Base-by-base conservation (phyloP, 2,888 invertebrate genomes). In the Podabrus alpinus region DNA sequence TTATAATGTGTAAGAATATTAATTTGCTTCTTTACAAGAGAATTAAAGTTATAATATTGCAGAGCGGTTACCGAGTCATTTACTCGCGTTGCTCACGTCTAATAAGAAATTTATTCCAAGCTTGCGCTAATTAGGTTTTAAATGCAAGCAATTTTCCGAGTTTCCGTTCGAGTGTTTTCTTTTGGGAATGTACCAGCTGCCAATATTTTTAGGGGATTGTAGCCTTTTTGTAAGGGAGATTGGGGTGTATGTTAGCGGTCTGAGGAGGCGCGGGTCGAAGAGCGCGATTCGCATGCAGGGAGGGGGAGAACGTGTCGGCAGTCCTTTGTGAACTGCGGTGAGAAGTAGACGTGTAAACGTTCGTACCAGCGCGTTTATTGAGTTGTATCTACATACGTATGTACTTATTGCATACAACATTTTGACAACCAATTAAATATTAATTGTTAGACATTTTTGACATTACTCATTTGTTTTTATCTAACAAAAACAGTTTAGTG, bases 181-280 rank as follows among this genome's bases (percentile, higher is more conserved):
- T 82, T 81, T 72, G 78, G 74, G 82, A 82, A 77, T 81, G 80
- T 82, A 83, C 83, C 79, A 79, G 83, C 83, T 83, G 85, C 82
- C 83, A 84, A 85, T 85, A 85, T 86, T 86, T 85, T 85, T 84
- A 85, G 85, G 86, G 86, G 86, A 64, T 84, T 85, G 85, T 85
- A 84, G 85, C 85, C 85, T 86, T 86, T 86, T 86, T 86, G 85
- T 86, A 85, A 84, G 83, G 83, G 82, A 81, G 85, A 83, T 84
- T 83, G 85, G 84, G 86, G 85, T 86, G 81, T 83, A 85, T 87
- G 86, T 86, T 86, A 86, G 87, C 84, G 87, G 87, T 87, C 86
- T 84, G 79, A 79, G 77, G 79, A 77, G 73, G 78, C 82, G 81
- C 79, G 81, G 81, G 78, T 80, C 75, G 80, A 77, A 71, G 80